These are phyloP conservation scores for Enteromius trimaculatus DNA, from an alignment of 2,797 vertebrate genomes.

Conservation along the genomic window DNA sequence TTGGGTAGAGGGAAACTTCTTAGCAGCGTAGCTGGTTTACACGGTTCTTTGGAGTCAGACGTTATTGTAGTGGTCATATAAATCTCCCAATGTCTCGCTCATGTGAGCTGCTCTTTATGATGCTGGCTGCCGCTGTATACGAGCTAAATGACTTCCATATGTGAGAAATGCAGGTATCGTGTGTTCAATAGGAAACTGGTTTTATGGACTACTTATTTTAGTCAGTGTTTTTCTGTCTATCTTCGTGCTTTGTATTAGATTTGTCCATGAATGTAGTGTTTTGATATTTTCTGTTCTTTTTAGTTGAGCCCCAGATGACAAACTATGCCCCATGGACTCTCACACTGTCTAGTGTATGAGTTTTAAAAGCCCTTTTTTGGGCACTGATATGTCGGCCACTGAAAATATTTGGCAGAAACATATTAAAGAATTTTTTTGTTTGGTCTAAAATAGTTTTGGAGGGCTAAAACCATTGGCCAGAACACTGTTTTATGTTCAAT, in stretches of 20 bases:
- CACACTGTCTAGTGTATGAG: not conserved
- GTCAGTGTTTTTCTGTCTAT: not conserved
- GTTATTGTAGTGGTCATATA: not conserved
- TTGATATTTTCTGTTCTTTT: not conserved
- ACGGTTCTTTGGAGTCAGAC: conserved; percentile 17
- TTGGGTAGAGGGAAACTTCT: not conserved
- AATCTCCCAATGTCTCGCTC: not conserved
- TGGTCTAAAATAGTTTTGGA: not conserved
- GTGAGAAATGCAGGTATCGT: not conserved
- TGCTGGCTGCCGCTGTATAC: conserved; percentile 33
- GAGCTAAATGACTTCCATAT: conserved; percentile 37
- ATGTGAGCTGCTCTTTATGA: conserved; percentile 17
- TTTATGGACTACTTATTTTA: not conserved
- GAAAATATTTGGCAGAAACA: not conserved
- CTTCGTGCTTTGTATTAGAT: not conserved
- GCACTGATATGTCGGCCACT: not conserved
- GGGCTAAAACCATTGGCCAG: not conserved
- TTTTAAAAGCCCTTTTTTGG: not conserved
- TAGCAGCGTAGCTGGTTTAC: not conserved
- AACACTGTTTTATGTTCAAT: not conserved
- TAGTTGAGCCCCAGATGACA: not conserved
- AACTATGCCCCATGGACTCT: not conserved
- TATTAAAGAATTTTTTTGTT: not conserved
- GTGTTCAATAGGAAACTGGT: not conserved
- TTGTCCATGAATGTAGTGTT: not conserved